These are phyloP conservation scores for Mimachlamys varia DNA, from an alignment of 2,888 invertebrate species.

Conservation along the genomic window DNA sequence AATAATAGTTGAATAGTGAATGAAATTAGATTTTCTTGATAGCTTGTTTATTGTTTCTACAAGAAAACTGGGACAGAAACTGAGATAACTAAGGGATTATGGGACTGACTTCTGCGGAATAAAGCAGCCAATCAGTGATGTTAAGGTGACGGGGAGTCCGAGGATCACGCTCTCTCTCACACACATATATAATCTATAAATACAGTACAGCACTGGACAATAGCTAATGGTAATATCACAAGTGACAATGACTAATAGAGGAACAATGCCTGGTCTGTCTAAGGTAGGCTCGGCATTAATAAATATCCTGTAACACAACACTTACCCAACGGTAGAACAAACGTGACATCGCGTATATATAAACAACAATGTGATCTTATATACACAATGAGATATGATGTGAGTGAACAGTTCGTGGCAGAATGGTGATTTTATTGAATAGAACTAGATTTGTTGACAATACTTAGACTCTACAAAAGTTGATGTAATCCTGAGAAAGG, in stretches of 20 bases:
- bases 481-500: constrained; percentile 7
- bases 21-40: too few species aligned
- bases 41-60: too few species aligned
- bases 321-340: not conserved
- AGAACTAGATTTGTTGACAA: not conserved
- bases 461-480: not conserved
- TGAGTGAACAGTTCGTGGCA: not conserved
- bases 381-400: not conserved
- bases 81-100: too few species aligned
- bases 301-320: constrained; percentile 25
- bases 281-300: constrained; percentile 27
- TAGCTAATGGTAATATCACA: not conserved
- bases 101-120: too few species aligned
- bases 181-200: not conserved
- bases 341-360: too few species aligned
- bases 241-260: not conserved
- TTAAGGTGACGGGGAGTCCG: not conserved
- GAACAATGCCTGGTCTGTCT: not conserved
- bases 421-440: not conserved
- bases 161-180: not conserved
- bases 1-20: too few species aligned
- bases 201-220: not conserved
- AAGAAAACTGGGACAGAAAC: too few species aligned
- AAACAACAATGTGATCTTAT: not conserved
- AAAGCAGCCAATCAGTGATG: not conserved